Evolutionary conservation across 1,140 invertebrate genomes (phyloP), one percentile per base, ranked within the genome.

Genomic region (Meloidogyne chitwoodi): DNA sequence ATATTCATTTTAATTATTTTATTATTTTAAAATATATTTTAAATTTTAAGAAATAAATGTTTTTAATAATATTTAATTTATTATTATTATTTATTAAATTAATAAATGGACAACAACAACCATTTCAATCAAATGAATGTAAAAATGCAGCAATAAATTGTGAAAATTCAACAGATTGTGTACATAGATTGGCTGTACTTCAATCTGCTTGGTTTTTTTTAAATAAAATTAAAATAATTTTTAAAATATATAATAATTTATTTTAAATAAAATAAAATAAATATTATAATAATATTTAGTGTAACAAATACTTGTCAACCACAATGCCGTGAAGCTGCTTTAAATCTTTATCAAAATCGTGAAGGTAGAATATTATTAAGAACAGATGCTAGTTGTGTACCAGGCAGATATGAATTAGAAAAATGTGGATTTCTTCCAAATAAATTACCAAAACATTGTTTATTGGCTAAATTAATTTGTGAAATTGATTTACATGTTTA

Each of bases 251-350:
- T 11, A 38, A 22, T 14, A 19, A 27, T 70, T 70, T 34, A 27
- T 31, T 24, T 12, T 16, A 31, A 31, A 31, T 70, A 27, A 24
- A 24, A 0, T 44, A 41, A 70, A 70, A 19, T 5, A 14, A 70
- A 12, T 29, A 31, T 70, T 70, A 4, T 4, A 63, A 63, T 4
- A 63, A 64, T 80, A 38, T 83, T 83, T 34, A 83, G 81, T 38
- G 82, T 83, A 34, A 83, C 82, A 6, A 83, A 83, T 63, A 83
- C 82, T 10, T 83, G 82, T 64, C 82, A 83, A 73, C 82, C 83
- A 24, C 82, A 83, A 77, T 83, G 82, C 41, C 62, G 84, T 0
- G 79, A 83, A 73, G 77, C 82, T 34, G 82, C 81, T 41, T 29
- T 83, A 63, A 83, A 83, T 66, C 62, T 83, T 10, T 83, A 84